These are phyloP conservation scores for Calonectris borealis DNA, from an alignment of 2,113 vertebrate genomes.

Conservation along the genomic window DNA sequence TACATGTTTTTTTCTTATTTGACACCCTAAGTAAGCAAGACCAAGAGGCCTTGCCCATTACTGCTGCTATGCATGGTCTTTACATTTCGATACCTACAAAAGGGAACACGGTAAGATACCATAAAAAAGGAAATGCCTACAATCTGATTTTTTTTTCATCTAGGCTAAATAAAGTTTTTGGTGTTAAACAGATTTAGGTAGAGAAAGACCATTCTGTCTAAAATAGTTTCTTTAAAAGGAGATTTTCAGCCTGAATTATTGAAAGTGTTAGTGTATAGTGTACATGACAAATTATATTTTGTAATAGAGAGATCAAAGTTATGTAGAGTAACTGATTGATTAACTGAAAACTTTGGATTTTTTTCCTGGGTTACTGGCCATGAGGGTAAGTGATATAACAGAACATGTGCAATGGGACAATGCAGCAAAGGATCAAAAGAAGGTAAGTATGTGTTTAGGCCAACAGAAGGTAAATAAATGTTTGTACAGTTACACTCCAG, in stretches of 20 bases:
- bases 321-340: not conserved
- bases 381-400: not conserved
- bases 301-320: not conserved
- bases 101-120: not conserved
- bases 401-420: not conserved
- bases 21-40: rapidly evolving
- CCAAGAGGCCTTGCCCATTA: not conserved
- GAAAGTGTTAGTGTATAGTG: not conserved
- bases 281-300: not conserved
- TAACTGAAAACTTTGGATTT: not conserved
- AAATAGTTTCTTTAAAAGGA: not conserved
- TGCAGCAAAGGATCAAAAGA: not conserved
- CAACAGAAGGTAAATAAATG: not conserved
- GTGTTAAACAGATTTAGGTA: not conserved
- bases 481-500: not conserved
- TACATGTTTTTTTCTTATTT: not conserved
- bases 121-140: not conserved
- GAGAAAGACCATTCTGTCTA: not conserved
- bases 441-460: not conserved
- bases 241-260: not conserved
- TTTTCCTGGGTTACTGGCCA: not conserved
- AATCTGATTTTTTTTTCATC: not conserved
- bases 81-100: not conserved
- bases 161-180: not conserved
- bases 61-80: not conserved